Base-by-base conservation (phyloP, 2,113 vertebrate genomes). In the Amblyopsis rosae region DNA sequence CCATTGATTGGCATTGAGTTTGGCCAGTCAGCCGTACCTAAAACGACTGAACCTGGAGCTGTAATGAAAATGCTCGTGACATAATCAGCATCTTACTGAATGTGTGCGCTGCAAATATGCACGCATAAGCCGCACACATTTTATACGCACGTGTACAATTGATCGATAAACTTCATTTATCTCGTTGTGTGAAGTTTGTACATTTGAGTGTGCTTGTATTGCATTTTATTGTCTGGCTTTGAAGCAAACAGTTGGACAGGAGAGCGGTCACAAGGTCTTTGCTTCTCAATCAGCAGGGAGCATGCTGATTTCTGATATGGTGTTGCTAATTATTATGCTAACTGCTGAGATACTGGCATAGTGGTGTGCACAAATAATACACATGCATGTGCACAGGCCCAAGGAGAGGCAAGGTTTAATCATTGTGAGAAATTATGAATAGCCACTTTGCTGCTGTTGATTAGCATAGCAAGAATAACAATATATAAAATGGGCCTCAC, bases 271-370 rank as follows among this genome's bases (percentile, higher is more conserved):
- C 73, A 69, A 76, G 73, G 53, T 68, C 53, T 88, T 88, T 74
- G 74, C 73, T 81, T 75, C 75, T 90, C 91, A 90, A 91, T 90
- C 88, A 87, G 79, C 71, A 59, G 79, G 69, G 76, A 88, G 73
- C 73, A 64, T 80, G 89, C 82, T 82, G 91, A 87, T 75, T 81
- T 70, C 77, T 88, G 76, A 80, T 88, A 81, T 74, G 86, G 81
- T 73, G 83, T 79, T 76, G 78, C 90, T 88, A 92, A 92, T 92
- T 92, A 85, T 82, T 82, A 86, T 82, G 83, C 80, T 90, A 89
- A 89, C 86, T 81, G 76, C 84, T 90, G 85, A 84, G 79, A 83
- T 75, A 80, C 71, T 59, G 67, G 66, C 46, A 58, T 50, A 26
- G 26, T 26, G 26, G 26, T 2, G 26, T 49, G 51, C 63, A 46